A percentile compares a stretch with the other conserved stretches of the same genome.
Conservation (phyloP, 2,888 invertebrate genomes). For the Morinoia aosen region DNA sequence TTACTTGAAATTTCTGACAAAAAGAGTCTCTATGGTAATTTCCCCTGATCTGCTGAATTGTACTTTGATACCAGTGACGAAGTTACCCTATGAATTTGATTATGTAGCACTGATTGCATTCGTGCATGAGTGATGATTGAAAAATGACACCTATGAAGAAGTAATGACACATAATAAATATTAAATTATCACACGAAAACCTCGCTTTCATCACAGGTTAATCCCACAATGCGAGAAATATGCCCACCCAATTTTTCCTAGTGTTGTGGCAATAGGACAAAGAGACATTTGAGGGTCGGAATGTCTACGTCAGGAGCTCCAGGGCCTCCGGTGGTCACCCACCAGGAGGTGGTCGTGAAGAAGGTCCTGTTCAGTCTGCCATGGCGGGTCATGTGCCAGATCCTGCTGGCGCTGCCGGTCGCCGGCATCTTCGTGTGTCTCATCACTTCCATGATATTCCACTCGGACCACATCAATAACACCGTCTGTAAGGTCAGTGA, state of each 20-base stretch:
- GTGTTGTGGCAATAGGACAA: not conserved
- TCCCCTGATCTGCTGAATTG: no score
- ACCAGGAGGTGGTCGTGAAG: conserved; percentile 57
- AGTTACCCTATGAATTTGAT: no score
- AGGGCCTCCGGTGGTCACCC: not conserved
- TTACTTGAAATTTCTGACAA: not conserved
- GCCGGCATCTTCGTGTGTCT: conserved; percentile 89
- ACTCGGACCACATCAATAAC: conserved; percentile 93
- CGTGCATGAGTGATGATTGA: not conserved
- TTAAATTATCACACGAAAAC: not conserved
- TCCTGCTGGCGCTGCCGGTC: conserved; percentile 88
- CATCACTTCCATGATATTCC: conserved; percentile 89
- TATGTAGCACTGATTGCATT: not conserved
- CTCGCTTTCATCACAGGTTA: not conserved
- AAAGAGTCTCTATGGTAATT: not conserved
- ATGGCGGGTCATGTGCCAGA: conserved; percentile 81
- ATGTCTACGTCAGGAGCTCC: not conserved
- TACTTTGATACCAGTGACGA: no score
- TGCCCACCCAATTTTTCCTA: not conserved
- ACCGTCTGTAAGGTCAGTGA: conserved; percentile 90
- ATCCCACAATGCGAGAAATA: not conserved
- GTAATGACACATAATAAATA: not conserved
- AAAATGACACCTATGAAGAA: not conserved
- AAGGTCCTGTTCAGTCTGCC: conserved; percentile 62
- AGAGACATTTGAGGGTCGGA: not conserved